These are phyloP conservation scores for Petroica traversi DNA, from an alignment of 2,113 vertebrate genomes.

Conservation along the genomic window DNA sequence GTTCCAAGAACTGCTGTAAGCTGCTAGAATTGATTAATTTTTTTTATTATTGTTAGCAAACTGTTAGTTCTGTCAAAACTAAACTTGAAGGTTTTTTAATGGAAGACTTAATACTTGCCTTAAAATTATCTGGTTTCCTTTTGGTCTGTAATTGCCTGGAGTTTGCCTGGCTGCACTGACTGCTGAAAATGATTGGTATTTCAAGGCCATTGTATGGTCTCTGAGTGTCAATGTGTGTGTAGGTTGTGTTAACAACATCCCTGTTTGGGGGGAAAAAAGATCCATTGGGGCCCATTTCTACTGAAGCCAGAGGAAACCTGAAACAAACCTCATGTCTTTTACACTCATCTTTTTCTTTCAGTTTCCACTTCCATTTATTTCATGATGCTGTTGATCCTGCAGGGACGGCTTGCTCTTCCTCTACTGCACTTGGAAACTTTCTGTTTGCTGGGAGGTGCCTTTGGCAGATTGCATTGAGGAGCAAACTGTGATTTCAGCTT, in stretches of 20 bases:
- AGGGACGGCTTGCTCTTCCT: background rate
- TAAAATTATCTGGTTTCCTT: background rate
- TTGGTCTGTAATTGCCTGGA: background rate
- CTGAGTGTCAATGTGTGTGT: background rate
- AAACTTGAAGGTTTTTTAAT: background rate
- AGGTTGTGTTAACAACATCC: background rate
- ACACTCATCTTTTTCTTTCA: background rate
- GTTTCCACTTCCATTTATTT: background rate
- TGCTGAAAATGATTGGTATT: accelerated
- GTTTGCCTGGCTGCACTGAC: background rate
- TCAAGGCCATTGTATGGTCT: background rate
- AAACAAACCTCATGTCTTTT: background rate
- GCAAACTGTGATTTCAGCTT: background rate
- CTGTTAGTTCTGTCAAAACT: background rate
- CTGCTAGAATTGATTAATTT: background rate
- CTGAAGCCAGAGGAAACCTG: background rate
- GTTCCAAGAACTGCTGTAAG: background rate
- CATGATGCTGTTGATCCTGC: background rate
- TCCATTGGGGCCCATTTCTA: background rate
- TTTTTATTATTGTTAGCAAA: background rate
- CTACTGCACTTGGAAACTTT: background rate
- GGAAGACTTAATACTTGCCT: background rate
- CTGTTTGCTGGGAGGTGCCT: background rate
- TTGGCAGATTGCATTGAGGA: background rate
- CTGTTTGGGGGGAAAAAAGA: background rate